phyloP scores from a whole-genome alignment of 1,140 invertebrate genomes.

The Hermatobates lingyangjiaoensis region DNA sequence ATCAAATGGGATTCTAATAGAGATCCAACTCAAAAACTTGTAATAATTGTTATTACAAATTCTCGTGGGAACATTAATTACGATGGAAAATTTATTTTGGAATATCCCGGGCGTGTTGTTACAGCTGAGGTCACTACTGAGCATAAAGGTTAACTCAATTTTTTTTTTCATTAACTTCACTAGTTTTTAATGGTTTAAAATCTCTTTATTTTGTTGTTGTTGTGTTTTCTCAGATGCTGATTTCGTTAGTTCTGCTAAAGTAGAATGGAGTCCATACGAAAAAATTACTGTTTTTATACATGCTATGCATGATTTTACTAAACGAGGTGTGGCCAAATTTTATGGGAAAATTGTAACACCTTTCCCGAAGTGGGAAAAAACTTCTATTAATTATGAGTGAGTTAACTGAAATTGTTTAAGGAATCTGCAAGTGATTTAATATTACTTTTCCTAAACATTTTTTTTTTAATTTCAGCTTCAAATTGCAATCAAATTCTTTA shows the following conservation, averaged over 20 bases:
- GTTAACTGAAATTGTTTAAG: too few species aligned
- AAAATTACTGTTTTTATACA: conserved; percentile 30
- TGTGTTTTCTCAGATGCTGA: too few species aligned
- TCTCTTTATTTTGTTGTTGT: too few species aligned
- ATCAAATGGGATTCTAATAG: conserved; percentile 67
- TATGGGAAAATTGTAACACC: conserved; percentile 41
- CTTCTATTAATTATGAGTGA: conserved; percentile 40
- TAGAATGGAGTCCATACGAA: conserved; percentile 35
- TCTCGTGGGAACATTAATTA: conserved; percentile 33
- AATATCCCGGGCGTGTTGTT: conserved; percentile 50
- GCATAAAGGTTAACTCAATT: conserved; percentile 7
- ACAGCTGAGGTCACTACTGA: conserved; percentile 21
- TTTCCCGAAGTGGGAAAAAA: conserved; percentile 49
- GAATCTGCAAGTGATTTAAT: too few species aligned
- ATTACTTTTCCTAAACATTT: background rate
- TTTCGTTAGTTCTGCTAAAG: too few species aligned
- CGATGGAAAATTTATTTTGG: conserved; percentile 35
- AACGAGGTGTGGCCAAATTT: conserved; percentile 24
- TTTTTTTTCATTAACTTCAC: too few species aligned
- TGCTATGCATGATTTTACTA: conserved; percentile 27
- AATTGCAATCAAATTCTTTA: conserved; percentile 20
- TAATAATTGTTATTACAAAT: conserved; percentile 30
- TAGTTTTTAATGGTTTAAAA: too few species aligned
- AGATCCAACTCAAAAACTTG: conserved; percentile 48
- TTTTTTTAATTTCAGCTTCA: conserved; percentile 19